Conservation (phyloP, 2,797 vertebrate genomes). For the Acestrorhynchus altus region DNA sequence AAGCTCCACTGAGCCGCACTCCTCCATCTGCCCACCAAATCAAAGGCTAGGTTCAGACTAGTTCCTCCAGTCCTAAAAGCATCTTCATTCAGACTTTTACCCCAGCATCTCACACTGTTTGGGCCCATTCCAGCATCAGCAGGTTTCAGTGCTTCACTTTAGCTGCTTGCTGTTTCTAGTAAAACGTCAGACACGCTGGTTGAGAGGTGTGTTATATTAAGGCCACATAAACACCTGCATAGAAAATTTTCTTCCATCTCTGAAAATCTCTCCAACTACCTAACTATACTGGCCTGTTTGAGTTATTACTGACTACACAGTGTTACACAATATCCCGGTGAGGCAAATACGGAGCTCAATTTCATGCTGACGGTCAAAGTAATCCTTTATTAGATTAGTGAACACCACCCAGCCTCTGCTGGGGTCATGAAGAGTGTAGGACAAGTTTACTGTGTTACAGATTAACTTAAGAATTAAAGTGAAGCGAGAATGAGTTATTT, state of each 20-base stretch:
- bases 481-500: not conserved
- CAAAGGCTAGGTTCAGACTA: constrained; percentile 27
- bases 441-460: not conserved
- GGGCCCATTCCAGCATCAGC: not conserved
- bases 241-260: not conserved
- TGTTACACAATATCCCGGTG: not conserved
- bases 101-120: constrained; percentile 5
- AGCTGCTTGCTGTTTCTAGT: not conserved
- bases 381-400: not conserved
- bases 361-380: not conserved
- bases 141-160: not conserved
- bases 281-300: not conserved
- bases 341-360: not conserved
- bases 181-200: not conserved
- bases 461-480: not conserved
- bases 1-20: not conserved
- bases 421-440: not conserved
- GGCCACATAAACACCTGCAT: not conserved
- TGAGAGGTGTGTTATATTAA: not conserved
- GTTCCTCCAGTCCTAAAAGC: constrained; percentile 40
- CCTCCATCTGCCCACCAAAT: constrained; percentile 24
- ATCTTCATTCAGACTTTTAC: constrained; percentile 20
- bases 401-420: too few species aligned
- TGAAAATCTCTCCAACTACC: too few species aligned
- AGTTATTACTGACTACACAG: not conserved